Percentiles rank a stretch among this genome's conserved stretches.
phyloP scores from a whole-genome alignment of 1,140 invertebrate species.

The Calycopis cecrops region DNA sequence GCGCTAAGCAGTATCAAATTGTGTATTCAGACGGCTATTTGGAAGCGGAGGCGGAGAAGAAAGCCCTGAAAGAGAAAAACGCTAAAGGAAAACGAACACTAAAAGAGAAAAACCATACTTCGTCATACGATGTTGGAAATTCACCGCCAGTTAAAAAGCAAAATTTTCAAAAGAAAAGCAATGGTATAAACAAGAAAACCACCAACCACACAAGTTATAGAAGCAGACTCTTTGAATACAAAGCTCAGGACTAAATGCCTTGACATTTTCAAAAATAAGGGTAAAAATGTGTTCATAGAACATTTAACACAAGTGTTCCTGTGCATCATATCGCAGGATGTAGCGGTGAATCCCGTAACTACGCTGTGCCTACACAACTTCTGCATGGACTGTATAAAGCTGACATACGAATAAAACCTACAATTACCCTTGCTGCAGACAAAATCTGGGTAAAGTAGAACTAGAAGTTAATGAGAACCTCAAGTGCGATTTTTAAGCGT shows the following conservation, averaged over 20 bases:
- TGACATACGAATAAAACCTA: constrained; percentile 81
- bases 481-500: constrained; percentile 71
- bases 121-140: constrained; percentile 29
- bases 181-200: constrained; percentile 26
- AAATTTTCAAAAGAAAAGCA: constrained; percentile 27
- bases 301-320: constrained; percentile 82
- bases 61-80: constrained; percentile 49
- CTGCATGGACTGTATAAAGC: constrained; percentile 82
- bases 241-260: constrained; percentile 83
- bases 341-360: constrained; percentile 84
- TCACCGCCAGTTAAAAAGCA: constrained; percentile 45
- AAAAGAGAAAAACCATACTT: constrained; percentile 38
- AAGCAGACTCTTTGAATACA: constrained; percentile 77
- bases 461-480: constrained; percentile 77
- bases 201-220: constrained; percentile 57
- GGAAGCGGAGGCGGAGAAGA: constrained; percentile 78
- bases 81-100: constrained; percentile 43
- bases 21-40: constrained; percentile 87
- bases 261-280: constrained; percentile 57
- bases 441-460: constrained; percentile 76
- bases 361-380: constrained; percentile 86
- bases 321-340: constrained; percentile 88
- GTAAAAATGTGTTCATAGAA: constrained; percentile 78
- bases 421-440: constrained; percentile 82
- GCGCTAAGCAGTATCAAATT: constrained; percentile 78